Conservation (phyloP, 2,888 invertebrate species). For the Sphecodes monilicornis region DNA sequence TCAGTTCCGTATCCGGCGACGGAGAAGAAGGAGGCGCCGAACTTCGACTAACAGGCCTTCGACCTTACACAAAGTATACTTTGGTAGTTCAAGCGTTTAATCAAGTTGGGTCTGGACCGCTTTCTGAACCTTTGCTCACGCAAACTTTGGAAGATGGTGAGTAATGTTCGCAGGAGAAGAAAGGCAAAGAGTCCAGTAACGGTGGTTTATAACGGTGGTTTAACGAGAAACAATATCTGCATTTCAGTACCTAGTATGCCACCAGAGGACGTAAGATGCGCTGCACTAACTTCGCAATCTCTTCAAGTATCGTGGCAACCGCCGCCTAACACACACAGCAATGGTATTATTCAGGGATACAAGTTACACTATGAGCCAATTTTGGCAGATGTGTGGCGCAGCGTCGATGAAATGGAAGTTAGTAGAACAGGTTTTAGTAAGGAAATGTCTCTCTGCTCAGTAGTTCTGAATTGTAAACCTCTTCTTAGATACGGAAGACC, state of each 20-base stretch:
- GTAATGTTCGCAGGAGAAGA: constrained; percentile 7
- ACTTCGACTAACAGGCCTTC: constrained; percentile 87
- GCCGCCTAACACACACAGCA: constrained; percentile 89
- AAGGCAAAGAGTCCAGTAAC: background rate
- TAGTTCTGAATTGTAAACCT: background rate
- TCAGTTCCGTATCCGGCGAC: constrained; percentile 89
- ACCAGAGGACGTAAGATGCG: constrained; percentile 92
- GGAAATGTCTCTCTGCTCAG: background rate
- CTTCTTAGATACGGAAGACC: constrained; percentile 86
- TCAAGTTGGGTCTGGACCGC: constrained; percentile 90
- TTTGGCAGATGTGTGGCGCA: constrained; percentile 86
- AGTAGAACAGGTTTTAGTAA: constrained; percentile 43
- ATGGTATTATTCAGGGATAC: constrained; percentile 92
- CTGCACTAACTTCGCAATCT: constrained; percentile 90
- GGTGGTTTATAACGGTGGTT: background rate
- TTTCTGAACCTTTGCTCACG: constrained; percentile 88
- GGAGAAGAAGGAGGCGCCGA: constrained; percentile 90
- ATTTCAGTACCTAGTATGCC: constrained; percentile 90
- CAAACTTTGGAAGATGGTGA: constrained; percentile 91
- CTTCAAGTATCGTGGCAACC: constrained; percentile 93
- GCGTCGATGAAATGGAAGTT: constrained; percentile 83
- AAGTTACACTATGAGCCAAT: constrained; percentile 89
- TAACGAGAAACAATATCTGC: constrained; percentile 8
- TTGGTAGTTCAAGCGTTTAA: constrained; percentile 91
- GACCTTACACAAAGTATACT: constrained; percentile 89